phyloP scores from a whole-genome alignment of 2,797 vertebrate genomes.

The Diplodus puntazzo region DNA sequence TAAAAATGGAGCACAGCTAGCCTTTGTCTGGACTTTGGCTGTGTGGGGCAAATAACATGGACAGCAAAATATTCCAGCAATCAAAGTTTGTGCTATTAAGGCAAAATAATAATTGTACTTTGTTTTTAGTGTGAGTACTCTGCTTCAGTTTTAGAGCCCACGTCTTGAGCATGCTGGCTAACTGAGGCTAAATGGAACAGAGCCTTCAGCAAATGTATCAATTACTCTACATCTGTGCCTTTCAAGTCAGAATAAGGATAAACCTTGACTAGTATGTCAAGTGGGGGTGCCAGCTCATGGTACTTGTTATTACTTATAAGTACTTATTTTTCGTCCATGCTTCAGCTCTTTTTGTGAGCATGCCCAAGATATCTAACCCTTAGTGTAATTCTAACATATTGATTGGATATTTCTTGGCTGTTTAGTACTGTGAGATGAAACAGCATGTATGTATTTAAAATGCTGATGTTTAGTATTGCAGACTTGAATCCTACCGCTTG shows the following conservation, averaged over 20 bases:
- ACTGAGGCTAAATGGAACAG: too few species aligned
- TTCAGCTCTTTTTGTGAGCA: not conserved
- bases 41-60: too few species aligned
- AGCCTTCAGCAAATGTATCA: not conserved
- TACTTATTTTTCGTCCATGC: not conserved
- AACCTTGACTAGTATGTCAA: too few species aligned
- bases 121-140: not conserved
- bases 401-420: not conserved
- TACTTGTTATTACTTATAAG: not conserved
- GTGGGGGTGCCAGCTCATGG: too few species aligned
- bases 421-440: not conserved
- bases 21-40: too few species aligned
- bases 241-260: too few species aligned
- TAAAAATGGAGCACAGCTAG: too few species aligned
- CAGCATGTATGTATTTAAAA: not conserved
- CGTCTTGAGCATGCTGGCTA: too few species aligned
- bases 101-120: not conserved
- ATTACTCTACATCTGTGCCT: not conserved
- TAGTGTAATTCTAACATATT: not conserved
- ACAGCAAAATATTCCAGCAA: too few species aligned
- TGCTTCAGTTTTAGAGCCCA: not conserved
- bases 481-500: constrained; percentile 79
- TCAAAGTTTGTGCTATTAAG: too few species aligned
- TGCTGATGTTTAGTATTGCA: not conserved
- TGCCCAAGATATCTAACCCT: not conserved